Conservation (phyloP, 1,140 invertebrate genomes). For the Zophobas atratus region DNA sequence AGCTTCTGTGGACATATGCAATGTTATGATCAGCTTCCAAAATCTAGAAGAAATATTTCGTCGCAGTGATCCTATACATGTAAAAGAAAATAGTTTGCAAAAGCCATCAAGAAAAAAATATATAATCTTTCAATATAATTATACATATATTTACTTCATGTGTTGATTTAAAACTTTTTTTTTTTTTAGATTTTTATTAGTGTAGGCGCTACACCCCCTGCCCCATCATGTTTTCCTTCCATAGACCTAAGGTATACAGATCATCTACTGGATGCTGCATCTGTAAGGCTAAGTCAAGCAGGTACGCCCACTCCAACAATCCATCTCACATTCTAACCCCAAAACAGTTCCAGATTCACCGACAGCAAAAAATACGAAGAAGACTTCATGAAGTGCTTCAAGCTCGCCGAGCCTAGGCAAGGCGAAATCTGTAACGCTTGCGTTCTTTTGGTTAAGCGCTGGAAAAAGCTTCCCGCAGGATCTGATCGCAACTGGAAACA, state of each 20-base stretch:
- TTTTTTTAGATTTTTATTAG: conserved; percentile 54
- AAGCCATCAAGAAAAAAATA: too few relatives aligned
- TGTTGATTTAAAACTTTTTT: neutral
- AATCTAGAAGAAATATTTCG: too few relatives aligned
- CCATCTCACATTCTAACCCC: conserved; percentile 60
- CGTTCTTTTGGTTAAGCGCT: conserved; percentile 88
- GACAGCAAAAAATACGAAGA: conserved; percentile 90
- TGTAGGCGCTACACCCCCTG: conserved; percentile 51
- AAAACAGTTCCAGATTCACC: conserved; percentile 84
- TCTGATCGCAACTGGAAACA: conserved; percentile 88
- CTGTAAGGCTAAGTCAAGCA: conserved; percentile 90
- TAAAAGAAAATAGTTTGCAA: neutral
- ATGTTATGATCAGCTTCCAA: too few relatives aligned
- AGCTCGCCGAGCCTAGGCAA: conserved; percentile 81
- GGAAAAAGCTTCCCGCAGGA: conserved; percentile 86
- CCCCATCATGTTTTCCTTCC: conserved; percentile 87
- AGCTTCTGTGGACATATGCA: neutral
- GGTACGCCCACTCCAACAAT: conserved; percentile 64
- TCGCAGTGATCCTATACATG: too few relatives aligned
- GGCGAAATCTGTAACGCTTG: conserved; percentile 94
- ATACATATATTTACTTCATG: too few relatives aligned
- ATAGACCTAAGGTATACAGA: conserved; percentile 91
- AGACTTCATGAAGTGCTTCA: conserved; percentile 89
- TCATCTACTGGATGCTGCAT: conserved; percentile 90
- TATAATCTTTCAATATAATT: too few relatives aligned